phyloP scores from a whole-genome alignment of 2,113 vertebrate species.

The Apeltes quadracus region DNA sequence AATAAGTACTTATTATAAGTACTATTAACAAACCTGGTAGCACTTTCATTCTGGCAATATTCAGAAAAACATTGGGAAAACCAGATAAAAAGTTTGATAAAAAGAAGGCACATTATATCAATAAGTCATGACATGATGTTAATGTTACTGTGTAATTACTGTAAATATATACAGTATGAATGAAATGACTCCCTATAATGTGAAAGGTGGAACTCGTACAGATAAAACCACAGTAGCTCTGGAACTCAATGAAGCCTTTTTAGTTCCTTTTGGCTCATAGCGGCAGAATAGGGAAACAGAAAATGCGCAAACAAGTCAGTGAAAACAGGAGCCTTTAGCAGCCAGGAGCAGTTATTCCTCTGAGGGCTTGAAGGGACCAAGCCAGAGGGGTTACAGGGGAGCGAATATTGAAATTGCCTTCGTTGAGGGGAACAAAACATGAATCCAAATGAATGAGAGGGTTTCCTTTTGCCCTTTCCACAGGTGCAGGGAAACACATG shows the following conservation, averaged over 20 bases:
- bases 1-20: no score
- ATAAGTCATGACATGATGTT: not conserved
- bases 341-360: not conserved
- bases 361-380: not conserved
- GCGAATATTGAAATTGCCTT: not conserved
- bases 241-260: not conserved
- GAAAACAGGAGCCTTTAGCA: not conserved
- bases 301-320: not conserved
- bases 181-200: not conserved
- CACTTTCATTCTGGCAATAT: not conserved
- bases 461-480: conserved; percentile 1
- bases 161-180: not conserved
- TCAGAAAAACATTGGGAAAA: conserved; percentile 5
- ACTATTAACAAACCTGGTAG: not conserved
- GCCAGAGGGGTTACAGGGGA: not conserved
- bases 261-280: not conserved
- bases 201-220: not conserved
- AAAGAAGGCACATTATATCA: not conserved
- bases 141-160: not conserved
- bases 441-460: not conserved
- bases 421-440: not conserved
- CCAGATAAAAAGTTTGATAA: not conserved
- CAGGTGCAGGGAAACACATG: conserved; percentile 9
- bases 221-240: not conserved
- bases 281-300: not conserved